Percentiles rank a stretch among this genome's conserved stretches.
phyloP scores from a whole-genome alignment of 2,113 vertebrate species.

The Bostrychus sinensis region DNA sequence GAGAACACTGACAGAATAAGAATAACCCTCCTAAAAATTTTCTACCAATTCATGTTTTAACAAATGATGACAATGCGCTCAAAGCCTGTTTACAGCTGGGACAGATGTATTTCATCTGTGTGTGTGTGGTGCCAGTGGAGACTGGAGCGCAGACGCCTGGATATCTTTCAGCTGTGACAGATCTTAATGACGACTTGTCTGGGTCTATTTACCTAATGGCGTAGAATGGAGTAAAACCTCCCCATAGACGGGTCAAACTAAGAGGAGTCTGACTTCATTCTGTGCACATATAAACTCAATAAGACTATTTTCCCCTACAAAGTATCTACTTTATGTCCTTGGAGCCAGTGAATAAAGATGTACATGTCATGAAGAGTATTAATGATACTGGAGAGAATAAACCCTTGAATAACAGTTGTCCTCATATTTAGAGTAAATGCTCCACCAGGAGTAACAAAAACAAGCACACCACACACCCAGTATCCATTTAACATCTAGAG shows the following conservation, averaged over 20 bases:
- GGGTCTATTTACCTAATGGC: conserved; percentile 58
- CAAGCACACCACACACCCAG: too few relatives aligned
- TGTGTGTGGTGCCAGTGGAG: conserved; percentile 28
- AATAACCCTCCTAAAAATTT: conserved; percentile 44
- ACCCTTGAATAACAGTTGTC: conserved; percentile 1
- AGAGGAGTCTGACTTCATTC: conserved; percentile 15
- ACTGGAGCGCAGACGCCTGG: conserved; percentile 35
- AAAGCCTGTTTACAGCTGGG: conserved; percentile 37
- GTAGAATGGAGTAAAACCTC: conserved; percentile 24
- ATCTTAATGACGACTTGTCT: conserved; percentile 48
- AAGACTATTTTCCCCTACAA: not conserved
- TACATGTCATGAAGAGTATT: conserved; percentile 5
- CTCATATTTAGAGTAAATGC: not conserved
- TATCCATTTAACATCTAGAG: too few relatives aligned
- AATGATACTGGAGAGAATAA: conserved; percentile 2
- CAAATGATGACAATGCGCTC: conserved; percentile 41
- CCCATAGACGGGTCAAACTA: conserved; percentile 33
- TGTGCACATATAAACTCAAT: conserved; percentile 5
- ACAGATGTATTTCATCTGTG: conserved; percentile 61
- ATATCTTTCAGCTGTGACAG: conserved; percentile 32
- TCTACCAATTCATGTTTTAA: conserved; percentile 41
- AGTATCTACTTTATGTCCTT: conserved; percentile 11
- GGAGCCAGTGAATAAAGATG: conserved; percentile 14
- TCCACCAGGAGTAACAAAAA: too few relatives aligned
- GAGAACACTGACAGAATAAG: conserved; percentile 34